These are phyloP conservation scores for Motacilla tschutschensis DNA, from an alignment of 2,113 vertebrate genomes.

Conservation along the genomic window DNA sequence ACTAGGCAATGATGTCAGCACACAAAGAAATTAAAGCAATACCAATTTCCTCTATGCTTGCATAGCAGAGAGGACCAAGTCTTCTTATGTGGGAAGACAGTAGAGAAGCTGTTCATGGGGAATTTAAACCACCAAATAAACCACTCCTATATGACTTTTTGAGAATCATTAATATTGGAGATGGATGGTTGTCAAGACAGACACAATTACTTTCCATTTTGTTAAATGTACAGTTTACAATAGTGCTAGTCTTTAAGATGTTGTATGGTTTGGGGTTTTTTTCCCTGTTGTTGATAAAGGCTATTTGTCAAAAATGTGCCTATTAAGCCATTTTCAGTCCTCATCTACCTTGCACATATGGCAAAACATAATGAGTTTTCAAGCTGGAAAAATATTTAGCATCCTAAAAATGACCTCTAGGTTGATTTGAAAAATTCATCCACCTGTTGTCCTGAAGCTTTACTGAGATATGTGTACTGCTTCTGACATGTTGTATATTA, in stretches of 20 bases:
- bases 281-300: background rate
- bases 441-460: background rate
- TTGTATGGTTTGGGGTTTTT: accelerated
- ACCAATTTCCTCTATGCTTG: background rate
- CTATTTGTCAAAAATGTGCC: background rate
- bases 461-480: background rate
- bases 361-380: background rate
- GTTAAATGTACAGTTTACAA: background rate
- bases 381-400: background rate
- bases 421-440: background rate
- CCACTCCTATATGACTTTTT: background rate
- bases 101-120: background rate
- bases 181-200: background rate
- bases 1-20: background rate
- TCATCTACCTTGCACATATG: background rate
- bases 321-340: background rate
- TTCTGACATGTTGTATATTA: background rate
- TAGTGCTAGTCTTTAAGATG: background rate
- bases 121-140: background rate
- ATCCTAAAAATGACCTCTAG: background rate
- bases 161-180: background rate
- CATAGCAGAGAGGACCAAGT: background rate
- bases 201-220: background rate
- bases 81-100: background rate
- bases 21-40: background rate